phyloP scores from a whole-genome alignment of 2,113 vertebrate species.

The Sakesphorus luctuosus region DNA sequence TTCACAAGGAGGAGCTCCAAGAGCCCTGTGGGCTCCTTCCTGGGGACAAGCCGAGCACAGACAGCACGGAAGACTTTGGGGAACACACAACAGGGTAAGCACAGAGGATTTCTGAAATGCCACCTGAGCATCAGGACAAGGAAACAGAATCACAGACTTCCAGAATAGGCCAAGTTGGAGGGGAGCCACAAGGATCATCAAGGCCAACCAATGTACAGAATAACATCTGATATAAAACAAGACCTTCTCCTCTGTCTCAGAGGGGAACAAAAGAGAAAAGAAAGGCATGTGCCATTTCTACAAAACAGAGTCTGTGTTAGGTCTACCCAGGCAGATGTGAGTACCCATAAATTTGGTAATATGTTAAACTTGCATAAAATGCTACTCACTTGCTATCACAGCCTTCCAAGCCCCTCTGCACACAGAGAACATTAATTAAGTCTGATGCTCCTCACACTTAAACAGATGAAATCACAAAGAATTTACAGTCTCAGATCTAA shows the following conservation, averaged over 20 bases:
- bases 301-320: background rate
- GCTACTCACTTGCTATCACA: background rate
- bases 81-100: background rate
- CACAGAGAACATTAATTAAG: rapidly evolving
- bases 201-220: background rate
- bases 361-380: background rate
- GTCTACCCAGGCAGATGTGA: background rate
- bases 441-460: background rate
- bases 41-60: background rate
- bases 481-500: background rate
- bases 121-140: background rate
- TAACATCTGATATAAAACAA: background rate
- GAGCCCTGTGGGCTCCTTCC: background rate
- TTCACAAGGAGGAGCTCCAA: background rate
- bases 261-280: background rate
- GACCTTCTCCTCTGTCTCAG: background rate
- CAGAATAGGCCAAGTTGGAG: background rate
- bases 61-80: background rate
- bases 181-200: background rate
- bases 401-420: background rate
- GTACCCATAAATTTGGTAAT: background rate
- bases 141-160: background rate
- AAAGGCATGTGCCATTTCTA: background rate
- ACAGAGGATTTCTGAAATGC: background rate
- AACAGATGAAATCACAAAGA: background rate